Base-by-base conservation (phyloP, 2,888 invertebrate species). In the Netelia melanura region DNA sequence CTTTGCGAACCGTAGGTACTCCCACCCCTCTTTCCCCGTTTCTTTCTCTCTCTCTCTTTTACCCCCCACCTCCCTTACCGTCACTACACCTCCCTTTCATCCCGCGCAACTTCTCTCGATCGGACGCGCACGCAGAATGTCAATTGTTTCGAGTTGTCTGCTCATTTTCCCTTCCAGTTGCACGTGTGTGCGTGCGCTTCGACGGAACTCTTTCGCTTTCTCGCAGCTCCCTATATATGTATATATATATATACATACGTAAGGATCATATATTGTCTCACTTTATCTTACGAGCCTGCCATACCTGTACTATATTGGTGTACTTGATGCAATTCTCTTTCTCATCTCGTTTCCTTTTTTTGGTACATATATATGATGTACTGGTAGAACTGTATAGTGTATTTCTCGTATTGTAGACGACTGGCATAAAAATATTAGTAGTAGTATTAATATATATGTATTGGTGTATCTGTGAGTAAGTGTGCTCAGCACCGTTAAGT, bases 101-200 rank as follows among this genome's bases (percentile, higher is more conserved):
- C 83, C 77, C 83, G n/a, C 81, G 64, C 81, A 21, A 67, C 77
- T 77, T 21, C 77, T 70, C 86, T 87, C 83, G 81, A 89, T 90
- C 89, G 88, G 87, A 89, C 88, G 90, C 86, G 90, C 90, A 89
- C 88, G 89, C 88, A 90, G 92, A 92, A 92, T 92, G 90, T 90
- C 92, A 92, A 92, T 92, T 92, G 90, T 92, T 88, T 86, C 87
- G 88, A 86, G 86, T 86, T 86, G 71, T 81, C 84, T 75, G 52
- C 71, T 76, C 72, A 78, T 83, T 84, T 80, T 76, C 61, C 80
- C 85, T 79, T 85, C 74, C 82, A 30, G 30, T 30, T 30, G 56
- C 75, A 67, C 62, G 52, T 56, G 10, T n/a, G 14, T 11, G 64
- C 25, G 25, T 68, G 11, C 75, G 48, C 68, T 30, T 83, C 72